Conservation (phyloP, 2,113 vertebrate genomes). For the Oryzias curvinotus region DNA sequence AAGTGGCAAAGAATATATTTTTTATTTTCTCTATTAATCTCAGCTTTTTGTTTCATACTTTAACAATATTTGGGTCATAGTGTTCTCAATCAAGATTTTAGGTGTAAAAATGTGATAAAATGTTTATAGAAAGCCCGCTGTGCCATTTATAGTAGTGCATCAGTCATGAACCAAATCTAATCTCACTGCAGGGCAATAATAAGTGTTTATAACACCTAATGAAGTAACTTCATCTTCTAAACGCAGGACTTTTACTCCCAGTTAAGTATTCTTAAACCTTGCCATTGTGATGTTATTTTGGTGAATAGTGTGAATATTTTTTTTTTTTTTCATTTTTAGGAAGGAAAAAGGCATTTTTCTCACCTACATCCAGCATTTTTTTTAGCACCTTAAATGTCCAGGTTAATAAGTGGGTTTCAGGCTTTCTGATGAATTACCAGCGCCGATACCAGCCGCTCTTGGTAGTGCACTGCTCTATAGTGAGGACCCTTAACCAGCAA, state of each 20-base stretch:
- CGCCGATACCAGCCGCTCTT: conserved; percentile 54
- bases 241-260: neutral
- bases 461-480: conserved; percentile 62
- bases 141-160: neutral
- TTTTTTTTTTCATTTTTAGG: neutral
- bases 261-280: conserved; percentile 2
- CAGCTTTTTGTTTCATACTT: too few species aligned
- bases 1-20: neutral
- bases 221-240: neutral
- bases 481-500: conserved; percentile 68
- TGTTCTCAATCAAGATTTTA: neutral
- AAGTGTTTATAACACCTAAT: neutral
- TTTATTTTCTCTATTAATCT: neutral
- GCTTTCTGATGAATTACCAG: conserved; percentile 62
- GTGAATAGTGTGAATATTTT: conserved; percentile 1
- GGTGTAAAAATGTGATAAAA: neutral
- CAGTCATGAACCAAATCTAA: neutral
- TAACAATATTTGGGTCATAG: too few species aligned
- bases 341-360: conserved; percentile 4
- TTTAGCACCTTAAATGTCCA: conserved; percentile 31
- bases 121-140: neutral
- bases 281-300: neutral
- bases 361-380: conserved; percentile 15
- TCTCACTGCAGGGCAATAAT: neutral
- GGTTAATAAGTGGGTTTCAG: conserved; percentile 53